phyloP scores from a whole-genome alignment of 2,797 vertebrate species.

The Acrossocheilus fasciatus region DNA sequence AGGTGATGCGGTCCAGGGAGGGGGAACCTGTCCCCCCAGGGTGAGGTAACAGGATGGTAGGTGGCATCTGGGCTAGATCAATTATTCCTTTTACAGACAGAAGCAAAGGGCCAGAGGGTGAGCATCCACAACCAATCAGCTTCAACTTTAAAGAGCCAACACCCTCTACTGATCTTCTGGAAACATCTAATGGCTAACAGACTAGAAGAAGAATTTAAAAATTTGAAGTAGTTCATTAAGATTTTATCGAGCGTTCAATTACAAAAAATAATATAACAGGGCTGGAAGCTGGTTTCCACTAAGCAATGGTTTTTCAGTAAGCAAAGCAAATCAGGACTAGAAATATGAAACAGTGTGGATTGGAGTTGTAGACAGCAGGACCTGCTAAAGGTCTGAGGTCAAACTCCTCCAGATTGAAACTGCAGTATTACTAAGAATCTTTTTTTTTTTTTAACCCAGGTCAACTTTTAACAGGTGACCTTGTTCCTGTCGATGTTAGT shows the following conservation, averaged over 20 bases:
- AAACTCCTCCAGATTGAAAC: conserved; percentile 9
- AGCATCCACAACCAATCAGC: conserved; percentile 79
- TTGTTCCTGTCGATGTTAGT: neutral
- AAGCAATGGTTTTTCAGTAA: neutral
- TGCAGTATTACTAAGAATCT: conserved; percentile 14
- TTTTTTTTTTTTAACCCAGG: neutral
- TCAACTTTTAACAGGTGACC: neutral
- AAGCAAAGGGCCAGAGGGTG: conserved; percentile 87
- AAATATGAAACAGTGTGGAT: conserved; percentile 47
- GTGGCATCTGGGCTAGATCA: conserved; percentile 99
- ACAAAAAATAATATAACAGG: conserved; percentile 43
- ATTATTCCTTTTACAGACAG: conserved; percentile 97
- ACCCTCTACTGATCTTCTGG: conserved; percentile 52
- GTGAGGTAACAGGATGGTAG: conserved; percentile 98
- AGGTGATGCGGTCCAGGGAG: conserved; percentile 96
- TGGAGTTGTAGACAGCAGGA: conserved; percentile 42
- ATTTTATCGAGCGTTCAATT: conserved; percentile 6
- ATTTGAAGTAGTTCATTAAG: conserved; percentile 14
- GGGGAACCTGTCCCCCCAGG: conserved; percentile 94
- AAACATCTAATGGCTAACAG: conserved; percentile 42
- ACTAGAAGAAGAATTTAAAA: conserved; percentile 14
- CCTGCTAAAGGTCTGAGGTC: conserved; percentile 2
- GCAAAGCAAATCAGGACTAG: neutral
- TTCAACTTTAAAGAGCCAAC: conserved; percentile 53
- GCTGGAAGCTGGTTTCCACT: conserved; percentile 53